These are phyloP conservation scores for Aphaenogaster floridana DNA, from an alignment of 1,140 invertebrate genomes.

Conservation along the genomic window DNA sequence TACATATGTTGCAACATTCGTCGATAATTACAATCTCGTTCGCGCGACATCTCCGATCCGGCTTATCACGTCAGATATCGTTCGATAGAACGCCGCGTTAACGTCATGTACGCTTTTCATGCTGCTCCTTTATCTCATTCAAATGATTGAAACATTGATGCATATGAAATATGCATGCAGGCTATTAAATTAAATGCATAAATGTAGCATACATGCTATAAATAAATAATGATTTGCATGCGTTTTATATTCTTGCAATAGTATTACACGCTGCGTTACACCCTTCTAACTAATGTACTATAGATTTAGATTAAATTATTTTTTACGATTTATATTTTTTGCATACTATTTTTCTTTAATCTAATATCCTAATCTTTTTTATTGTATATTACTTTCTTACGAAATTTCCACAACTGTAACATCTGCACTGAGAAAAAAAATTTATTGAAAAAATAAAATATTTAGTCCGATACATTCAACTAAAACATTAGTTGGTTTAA, in stretches of 20 bases:
- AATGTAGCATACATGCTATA: background rate
- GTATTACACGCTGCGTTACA: background rate
- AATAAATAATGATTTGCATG: slow-evolving; percentile 6
- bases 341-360: background rate
- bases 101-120: background rate
- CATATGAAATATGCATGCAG: background rate
- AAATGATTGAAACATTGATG: background rate
- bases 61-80: slow-evolving; percentile 36
- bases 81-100: slow-evolving; percentile 22
- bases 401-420: background rate
- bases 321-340: background rate
- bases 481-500: no score
- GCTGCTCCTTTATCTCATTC: background rate
- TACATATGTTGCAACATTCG: slow-evolving; percentile 18
- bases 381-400: background rate
- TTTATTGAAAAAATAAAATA: no score
- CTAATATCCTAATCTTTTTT: background rate
- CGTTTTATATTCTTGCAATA: background rate
- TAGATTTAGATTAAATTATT: background rate
- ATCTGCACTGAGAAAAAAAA: background rate
- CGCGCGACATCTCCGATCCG: background rate
- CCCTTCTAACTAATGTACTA: background rate
- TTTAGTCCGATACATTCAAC: no score
- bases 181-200: background rate
- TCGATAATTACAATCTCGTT: slow-evolving; percentile 48